Evolutionary conservation across 23 tunicate genomes (phyloP), one percentile per base, ranked within the genome.

Genomic region (Aplidium turbinatum): DNA sequence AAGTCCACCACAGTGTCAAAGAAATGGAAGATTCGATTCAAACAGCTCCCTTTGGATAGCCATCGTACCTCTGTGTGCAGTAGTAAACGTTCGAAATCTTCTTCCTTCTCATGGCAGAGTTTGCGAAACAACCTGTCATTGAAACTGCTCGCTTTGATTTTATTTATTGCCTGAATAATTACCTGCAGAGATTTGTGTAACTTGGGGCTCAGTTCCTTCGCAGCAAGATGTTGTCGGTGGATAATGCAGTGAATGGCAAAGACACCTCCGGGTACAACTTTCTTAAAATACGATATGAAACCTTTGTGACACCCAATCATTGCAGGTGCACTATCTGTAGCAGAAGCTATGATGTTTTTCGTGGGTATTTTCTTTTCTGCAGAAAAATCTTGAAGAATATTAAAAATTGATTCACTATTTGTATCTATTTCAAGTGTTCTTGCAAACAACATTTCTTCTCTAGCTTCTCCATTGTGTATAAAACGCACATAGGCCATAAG

Each of bases 181-280:
- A 68, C 68, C 21, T 39, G 22, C 60, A 77, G 42, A 13, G 82
- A 38, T 35, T 39, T 4, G 69, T 67, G 77, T 35, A 75, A 52
- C 31, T 35, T 25, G 34, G 77, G 52, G 33, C 80, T 75, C 51
- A 75, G 76, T n/a, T 67, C 25, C 25, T 36, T 33, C 38, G 78
- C 82, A 23, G 21, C 82, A 58, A 77, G 69, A 42, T 77, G 82
- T 39, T 77, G 82, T 42, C 77, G 77, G 60, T 77, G 78, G 47
- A 77, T 77, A 30, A 77, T 60, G 58, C 58, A 77, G 39, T 67
- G 82, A 68, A 70, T 38, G 4, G 77, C 77, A n/a, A n/a, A n/a
- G 45, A 47, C 35, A 19, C 38, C 34, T 31, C 35, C 77, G 22
- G 58, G 76, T 25, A 62, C 42, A 50, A 9, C 70, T 69, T 22